A percentile compares a stretch with the other conserved stretches of the same genome.
Evolutionary conservation across 2,888 invertebrate genomes (phyloP).

Genomic region (Gortyna flavago): DNA sequence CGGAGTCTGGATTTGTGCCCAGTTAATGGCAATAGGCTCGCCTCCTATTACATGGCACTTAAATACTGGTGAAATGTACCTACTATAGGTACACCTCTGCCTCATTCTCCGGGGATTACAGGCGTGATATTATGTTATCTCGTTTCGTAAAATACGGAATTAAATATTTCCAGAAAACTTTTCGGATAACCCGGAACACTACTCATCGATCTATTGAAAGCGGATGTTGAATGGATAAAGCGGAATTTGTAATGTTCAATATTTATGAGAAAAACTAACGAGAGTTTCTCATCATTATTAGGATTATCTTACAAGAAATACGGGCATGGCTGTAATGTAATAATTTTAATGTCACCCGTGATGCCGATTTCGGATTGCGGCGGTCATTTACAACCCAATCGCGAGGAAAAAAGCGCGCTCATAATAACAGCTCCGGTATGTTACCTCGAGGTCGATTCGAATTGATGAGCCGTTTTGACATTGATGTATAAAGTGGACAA

Average conservation of each 20-base stretch:
- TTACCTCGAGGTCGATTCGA: slow-evolving; percentile 58
- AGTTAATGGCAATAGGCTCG: too few relatives aligned
- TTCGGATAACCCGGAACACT: not conserved
- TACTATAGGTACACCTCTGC: too few relatives aligned
- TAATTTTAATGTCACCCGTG: slow-evolving; percentile 3
- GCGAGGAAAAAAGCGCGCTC: slow-evolving; percentile 31
- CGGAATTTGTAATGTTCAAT: not conserved
- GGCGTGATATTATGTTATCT: too few relatives aligned
- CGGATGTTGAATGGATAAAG: not conserved
- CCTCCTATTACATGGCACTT: too few relatives aligned
- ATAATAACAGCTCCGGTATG: slow-evolving; percentile 46
- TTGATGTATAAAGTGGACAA: slow-evolving; percentile 66
- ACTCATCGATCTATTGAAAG: not conserved
- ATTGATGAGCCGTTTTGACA: slow-evolving; percentile 63
- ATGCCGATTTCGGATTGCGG: not conserved
- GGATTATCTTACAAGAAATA: not conserved
- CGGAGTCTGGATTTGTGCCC: not conserved
- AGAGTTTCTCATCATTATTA: not conserved
- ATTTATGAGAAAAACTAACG: not conserved
- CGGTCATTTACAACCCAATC: slow-evolving; percentile 9
- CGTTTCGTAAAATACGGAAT: too few relatives aligned
- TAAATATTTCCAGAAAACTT: not conserved
- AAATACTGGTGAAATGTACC: too few relatives aligned
- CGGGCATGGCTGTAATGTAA: not conserved
- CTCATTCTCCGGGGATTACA: too few relatives aligned